Percentiles rank a stretch among this genome's conserved stretches.
Evolutionary conservation across 2,113 vertebrate species (phyloP).

Genomic region (Mus musculus): GRCm39 chr9:44859501-44860000

Average conservation of each 20-base stretch:
- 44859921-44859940: background rate
- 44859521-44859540: background rate
- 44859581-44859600: background rate
- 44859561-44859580: background rate
- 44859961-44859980: background rate
- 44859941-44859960: background rate
- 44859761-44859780: background rate
- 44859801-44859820: background rate
- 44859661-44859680: background rate
- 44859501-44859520: constrained; percentile 94
- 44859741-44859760: background rate
- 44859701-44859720: background rate
- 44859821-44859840: background rate
- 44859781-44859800: background rate
- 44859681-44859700: background rate
- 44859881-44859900: background rate
- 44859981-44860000: background rate
- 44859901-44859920: background rate
- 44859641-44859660: background rate
- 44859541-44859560: background rate
- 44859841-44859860: background rate
- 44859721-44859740: background rate
- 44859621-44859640: background rate
- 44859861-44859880: background rate
- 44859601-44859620: background rate